phyloP scores from a whole-genome alignment of 1,140 invertebrate genomes.

The Reticulitermes speratus region DNA sequence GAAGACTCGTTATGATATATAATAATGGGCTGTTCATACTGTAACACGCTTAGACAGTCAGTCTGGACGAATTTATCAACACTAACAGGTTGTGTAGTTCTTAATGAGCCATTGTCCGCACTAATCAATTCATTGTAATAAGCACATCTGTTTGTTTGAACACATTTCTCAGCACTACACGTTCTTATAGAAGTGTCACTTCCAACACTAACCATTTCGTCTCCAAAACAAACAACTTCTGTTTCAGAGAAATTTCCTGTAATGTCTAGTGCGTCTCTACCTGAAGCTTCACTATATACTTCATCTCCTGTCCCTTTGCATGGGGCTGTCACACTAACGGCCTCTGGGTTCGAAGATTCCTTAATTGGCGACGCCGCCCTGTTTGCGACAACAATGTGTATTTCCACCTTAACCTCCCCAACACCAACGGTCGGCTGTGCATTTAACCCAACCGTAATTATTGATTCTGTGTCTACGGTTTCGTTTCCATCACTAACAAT shows the following conservation, averaged over 20 bases:
- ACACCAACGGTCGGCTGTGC: neutral
- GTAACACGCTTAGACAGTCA: neutral
- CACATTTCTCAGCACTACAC: neutral
- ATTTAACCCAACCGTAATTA: neutral
- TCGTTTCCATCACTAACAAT: neutral
- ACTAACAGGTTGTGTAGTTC: neutral
- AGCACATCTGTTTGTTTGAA: neutral
- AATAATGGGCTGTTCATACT: neutral
- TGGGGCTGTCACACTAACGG: too few relatives aligned
- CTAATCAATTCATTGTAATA: too few relatives aligned
- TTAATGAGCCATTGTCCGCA: too few relatives aligned
- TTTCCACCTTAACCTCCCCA: neutral
- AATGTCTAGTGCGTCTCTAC: neutral
- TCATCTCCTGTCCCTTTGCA: too few relatives aligned
- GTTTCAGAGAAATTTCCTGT: too few relatives aligned
- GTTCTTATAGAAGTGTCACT: neutral
- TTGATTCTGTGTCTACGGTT: neutral
- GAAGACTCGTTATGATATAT: neutral
- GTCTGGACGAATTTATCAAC: neutral
- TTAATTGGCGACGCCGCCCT: neutral
- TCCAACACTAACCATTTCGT: neutral
- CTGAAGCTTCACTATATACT: neutral
- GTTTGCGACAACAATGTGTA: neutral
- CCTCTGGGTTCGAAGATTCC: too few relatives aligned
- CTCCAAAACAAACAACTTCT: neutral